These are phyloP conservation scores for Grammomys surdaster DNA, from an alignment of 2,113 vertebrate genomes.

Conservation along the genomic window DNA sequence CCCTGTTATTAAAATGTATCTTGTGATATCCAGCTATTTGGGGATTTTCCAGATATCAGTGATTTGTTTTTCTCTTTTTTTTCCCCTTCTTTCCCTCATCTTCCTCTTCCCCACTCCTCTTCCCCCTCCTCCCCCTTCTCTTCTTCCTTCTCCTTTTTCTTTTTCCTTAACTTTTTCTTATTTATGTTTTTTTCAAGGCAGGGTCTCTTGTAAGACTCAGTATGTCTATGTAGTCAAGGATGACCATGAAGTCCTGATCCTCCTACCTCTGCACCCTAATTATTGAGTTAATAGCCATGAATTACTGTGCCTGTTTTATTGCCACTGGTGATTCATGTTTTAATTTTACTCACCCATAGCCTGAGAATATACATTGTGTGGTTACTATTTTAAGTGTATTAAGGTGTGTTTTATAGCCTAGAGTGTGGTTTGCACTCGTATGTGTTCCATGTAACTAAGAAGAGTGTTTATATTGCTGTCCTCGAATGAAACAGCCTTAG, in stretches of 20 bases:
- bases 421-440: neutral
- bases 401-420: neutral
- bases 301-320: too few species aligned
- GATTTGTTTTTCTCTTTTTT: neutral
- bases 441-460: neutral
- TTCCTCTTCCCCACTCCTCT: rapidly evolving
- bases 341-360: neutral
- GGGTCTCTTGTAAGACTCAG: neutral
- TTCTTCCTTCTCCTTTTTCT: neutral
- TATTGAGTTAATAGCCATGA: neutral
- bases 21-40: neutral
- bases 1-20: slow-evolving; percentile 13
- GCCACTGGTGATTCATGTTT: neutral
- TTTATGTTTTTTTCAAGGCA: neutral
- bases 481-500: neutral
- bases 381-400: neutral
- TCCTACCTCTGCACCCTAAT: neutral
- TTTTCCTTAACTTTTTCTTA: neutral
- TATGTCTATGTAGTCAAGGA: neutral
- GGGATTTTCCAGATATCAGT: slow-evolving; percentile 19
- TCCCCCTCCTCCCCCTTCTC: neutral
- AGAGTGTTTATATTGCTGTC: neutral
- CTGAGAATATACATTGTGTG: neutral
- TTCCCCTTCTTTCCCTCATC: too few species aligned
- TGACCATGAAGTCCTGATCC: neutral